Evolutionary conservation across 2,797 vertebrate genomes (phyloP).

Genomic region (Pitangus sulphuratus): DNA sequence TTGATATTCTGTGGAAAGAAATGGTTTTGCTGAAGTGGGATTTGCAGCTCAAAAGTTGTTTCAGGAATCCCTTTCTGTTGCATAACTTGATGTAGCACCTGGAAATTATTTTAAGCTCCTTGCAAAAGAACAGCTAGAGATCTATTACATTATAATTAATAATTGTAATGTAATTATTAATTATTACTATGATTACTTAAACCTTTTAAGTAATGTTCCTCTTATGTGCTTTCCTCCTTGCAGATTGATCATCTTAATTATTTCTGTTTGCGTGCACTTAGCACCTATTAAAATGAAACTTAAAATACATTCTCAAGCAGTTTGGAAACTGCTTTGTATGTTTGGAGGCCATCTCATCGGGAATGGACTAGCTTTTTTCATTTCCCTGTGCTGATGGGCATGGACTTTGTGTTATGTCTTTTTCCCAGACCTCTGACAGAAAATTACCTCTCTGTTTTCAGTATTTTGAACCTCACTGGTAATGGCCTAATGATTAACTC

Average conservation of each 20-base stretch:
- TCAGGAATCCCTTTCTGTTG: not conserved
- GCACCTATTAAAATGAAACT: not conserved
- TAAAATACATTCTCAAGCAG: not conserved
- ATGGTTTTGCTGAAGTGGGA: not conserved
- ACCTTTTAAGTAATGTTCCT: not conserved
- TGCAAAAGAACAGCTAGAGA: not conserved
- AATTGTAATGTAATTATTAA: slow-evolving; percentile 26
- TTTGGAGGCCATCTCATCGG: not conserved
- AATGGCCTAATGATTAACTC: slow-evolving; percentile 26
- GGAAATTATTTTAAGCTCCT: slow-evolving; percentile 5
- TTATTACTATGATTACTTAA: not conserved
- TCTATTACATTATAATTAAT: not conserved
- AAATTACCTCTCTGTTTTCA: not conserved
- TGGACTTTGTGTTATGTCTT: not conserved
- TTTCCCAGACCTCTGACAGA: slow-evolving; percentile 15
- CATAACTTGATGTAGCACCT: not conserved
- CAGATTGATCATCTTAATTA: not conserved
- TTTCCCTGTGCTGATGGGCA: not conserved
- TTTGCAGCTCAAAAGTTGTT: not conserved
- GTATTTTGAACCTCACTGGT: not conserved
- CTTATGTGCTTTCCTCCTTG: not conserved
- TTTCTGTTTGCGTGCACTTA: slow-evolving; percentile 8
- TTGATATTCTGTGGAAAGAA: not conserved
- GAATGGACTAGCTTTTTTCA: not conserved
- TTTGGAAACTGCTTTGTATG: not conserved